Evolutionary conservation across 2,113 vertebrate genomes (phyloP), one percentile per base, ranked within the genome.

Genomic region (Callipepla californica): DNA sequence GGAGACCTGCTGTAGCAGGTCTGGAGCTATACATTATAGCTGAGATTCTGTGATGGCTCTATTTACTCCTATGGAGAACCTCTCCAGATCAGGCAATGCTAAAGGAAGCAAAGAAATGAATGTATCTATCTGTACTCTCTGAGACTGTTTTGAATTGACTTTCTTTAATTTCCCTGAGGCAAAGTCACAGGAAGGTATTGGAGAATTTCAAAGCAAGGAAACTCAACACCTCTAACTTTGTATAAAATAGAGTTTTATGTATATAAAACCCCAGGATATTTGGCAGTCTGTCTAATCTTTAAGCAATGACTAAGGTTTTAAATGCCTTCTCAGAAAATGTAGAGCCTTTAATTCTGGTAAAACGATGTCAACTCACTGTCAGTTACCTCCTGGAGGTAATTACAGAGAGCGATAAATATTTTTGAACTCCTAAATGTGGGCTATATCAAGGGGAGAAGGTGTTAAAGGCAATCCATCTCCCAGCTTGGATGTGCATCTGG

Each of bases 301-400:
- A 92, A 96, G 92, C 91, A 97, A 94, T 96, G 95, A 86, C 67
- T 87, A 92, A 61, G 76, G 69, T 96, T 97, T 97, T 95, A 94
- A 97, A 94, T 94, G 93, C 88, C 80, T 96, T 97, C 91, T 96
- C 90, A 96, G 96, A 96, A 96, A 97, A 94, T 50, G 90, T 96
- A 88, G 95, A 95, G 92, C 94, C 82, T 96, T 97, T 96, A 96
- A 96, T 97, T 97, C 96, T 94, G 96, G 94, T 91, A 97, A 96
- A 95, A 89, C 57, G 17, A 95, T 94, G 96, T 97, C 97, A 97
- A 95, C 96, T 95, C 21, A 4, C 95, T 96, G 96, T 97, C 97
- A 96, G 69, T 94, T 94, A 67, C 92, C 93, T 95, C 92, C 94
- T 95, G 95, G 93, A 96, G 95, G 92, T 86, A 97, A 97, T 97